phyloP scores from a whole-genome alignment of 2,888 invertebrate genomes.

The Drymonia ruficornis region DNA sequence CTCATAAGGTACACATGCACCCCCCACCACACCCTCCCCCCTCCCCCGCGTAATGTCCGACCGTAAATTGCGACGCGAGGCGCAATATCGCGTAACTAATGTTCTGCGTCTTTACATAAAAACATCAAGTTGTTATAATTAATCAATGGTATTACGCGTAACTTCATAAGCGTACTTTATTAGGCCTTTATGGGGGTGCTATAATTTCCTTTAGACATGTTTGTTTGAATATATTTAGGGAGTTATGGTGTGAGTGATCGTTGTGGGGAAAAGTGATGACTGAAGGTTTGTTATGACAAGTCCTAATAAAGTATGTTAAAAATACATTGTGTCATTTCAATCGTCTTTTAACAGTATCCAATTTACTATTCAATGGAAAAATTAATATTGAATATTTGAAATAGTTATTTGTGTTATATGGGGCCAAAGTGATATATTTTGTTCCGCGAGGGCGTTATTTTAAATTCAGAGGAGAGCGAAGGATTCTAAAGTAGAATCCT shows the following conservation, averaged over 20 bases:
- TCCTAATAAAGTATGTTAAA: not conserved
- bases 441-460: no score
- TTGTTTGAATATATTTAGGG: not conserved
- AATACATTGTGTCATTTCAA: no score
- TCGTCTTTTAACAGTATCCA: no score
- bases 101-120: conserved; percentile 18
- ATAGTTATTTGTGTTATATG: no score
- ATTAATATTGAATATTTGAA: no score
- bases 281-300: not conserved
- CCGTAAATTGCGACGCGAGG: conserved; percentile 43
- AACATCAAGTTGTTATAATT: conserved; percentile 24
- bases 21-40: conserved; percentile 21
- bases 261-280: not conserved
- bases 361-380: no score
- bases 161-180: conserved; percentile 12
- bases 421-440: no score
- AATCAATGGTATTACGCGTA: conserved; percentile 24
- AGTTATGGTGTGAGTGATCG: not conserved
- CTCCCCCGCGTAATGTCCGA: conserved; percentile 41
- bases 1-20: conserved; percentile 39
- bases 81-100: conserved; percentile 26
- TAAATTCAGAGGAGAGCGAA: no score
- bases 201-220: conserved; percentile 17
- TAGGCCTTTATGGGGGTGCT: conserved; percentile 17
- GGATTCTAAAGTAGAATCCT: no score